A percentile compares a stretch with the other conserved stretches of the same genome.
Conservation (phyloP, 2,113 vertebrate genomes). For the Gymnarchus niloticus region DNA sequence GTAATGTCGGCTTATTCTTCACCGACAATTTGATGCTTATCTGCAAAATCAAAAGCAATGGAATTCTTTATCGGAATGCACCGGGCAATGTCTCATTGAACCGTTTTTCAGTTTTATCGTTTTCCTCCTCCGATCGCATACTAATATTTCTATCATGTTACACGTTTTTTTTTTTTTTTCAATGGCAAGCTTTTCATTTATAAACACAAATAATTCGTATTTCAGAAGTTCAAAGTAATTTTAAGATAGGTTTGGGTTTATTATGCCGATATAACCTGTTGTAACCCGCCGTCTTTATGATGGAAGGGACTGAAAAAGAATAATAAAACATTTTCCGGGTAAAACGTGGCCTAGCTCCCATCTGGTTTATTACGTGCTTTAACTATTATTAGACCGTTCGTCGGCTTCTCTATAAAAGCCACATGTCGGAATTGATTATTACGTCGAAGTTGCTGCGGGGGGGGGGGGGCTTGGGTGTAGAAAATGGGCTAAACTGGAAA, state of each 20-base stretch:
- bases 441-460: background rate
- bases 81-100: background rate
- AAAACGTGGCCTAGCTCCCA: background rate
- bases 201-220: background rate
- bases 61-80: background rate
- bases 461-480: background rate
- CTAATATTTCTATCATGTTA: background rate
- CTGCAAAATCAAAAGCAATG: background rate
- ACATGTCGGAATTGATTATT: background rate
- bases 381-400: background rate
- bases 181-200: background rate
- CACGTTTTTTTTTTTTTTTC: background rate
- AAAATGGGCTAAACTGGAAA: too few relatives aligned
- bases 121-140: background rate
- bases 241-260: background rate
- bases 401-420: too few relatives aligned
- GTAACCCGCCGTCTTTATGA: background rate
- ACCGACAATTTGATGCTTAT: background rate
- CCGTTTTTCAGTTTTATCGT: background rate
- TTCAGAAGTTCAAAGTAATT: background rate
- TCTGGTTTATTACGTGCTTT: background rate
- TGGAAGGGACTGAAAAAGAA: background rate
- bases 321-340: background rate
- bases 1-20: conserved; percentile 12
- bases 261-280: background rate